Evolutionary conservation across 2,113 vertebrate species (phyloP).

Genomic region (Astatoreochromis straeleni): DNA sequence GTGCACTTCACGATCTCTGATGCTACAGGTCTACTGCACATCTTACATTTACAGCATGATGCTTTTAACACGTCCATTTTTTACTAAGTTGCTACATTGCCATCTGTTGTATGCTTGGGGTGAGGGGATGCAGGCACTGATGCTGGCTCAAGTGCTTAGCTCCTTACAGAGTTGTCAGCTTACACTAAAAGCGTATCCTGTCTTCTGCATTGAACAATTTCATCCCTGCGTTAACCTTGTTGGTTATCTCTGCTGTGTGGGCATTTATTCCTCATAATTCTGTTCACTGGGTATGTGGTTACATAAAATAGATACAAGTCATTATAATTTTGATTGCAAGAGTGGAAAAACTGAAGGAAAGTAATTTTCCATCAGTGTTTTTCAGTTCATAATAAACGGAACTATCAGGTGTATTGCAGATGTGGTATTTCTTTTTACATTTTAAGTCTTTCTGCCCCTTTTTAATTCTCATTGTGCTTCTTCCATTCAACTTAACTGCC

Average conservation of each 20-base stretch:
- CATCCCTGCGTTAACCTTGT: background rate
- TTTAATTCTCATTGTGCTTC: background rate
- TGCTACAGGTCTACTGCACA: background rate
- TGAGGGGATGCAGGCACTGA: background rate
- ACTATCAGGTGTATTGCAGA: background rate
- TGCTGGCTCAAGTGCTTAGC: background rate
- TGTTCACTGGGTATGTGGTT: background rate
- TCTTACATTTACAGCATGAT: background rate
- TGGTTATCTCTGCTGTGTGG: background rate
- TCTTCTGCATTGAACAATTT: background rate
- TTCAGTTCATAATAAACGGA: background rate
- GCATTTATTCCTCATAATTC: background rate
- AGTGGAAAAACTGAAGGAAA: background rate
- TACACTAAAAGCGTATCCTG: background rate
- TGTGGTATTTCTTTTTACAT: background rate
- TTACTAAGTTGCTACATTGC: constrained; percentile 1
- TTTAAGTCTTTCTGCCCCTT: background rate
- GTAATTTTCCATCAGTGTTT: background rate
- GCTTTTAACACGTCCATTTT: constrained; percentile 9
- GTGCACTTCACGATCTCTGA: background rate
- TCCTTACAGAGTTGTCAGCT: background rate
- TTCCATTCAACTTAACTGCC: background rate
- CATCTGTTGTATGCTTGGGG: background rate
- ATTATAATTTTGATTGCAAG: background rate
- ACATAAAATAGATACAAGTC: background rate